These are phyloP conservation scores for Chloroclysta siterata DNA, from an alignment of 2,888 invertebrate species.

Conservation along the genomic window DNA sequence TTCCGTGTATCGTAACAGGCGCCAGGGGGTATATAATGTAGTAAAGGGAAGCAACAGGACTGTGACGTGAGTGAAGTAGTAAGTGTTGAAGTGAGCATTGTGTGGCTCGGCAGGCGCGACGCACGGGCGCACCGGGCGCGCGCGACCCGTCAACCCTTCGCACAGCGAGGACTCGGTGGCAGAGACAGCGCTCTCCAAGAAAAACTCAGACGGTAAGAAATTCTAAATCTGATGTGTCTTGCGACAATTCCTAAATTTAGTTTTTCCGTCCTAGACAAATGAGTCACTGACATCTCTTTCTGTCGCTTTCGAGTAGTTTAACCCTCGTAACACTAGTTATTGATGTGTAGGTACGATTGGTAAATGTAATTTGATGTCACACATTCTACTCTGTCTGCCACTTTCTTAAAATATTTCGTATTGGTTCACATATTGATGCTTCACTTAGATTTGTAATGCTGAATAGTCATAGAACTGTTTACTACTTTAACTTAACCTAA, in stretches of 20 bases:
- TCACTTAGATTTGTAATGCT: conserved; percentile 43
- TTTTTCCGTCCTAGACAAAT: conserved; percentile 60
- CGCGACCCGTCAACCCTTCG: conserved; percentile 86
- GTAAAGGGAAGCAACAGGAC: conserved; percentile 12
- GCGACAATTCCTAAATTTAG: conserved; percentile 51
- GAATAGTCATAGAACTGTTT: conserved; percentile 41
- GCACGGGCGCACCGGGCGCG: conserved; percentile 71
- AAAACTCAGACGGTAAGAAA: conserved; percentile 93
- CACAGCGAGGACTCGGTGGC: conserved; percentile 93
- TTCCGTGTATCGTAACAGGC: neutral
- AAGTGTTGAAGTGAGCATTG: conserved; percentile 77
- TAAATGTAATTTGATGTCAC: conserved; percentile 53
- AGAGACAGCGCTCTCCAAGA: conserved; percentile 91
- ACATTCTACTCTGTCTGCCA: conserved; percentile 49
- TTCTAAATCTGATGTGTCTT: conserved; percentile 45
- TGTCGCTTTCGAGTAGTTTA: conserved; percentile 68
- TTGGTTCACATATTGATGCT: conserved; percentile 47
- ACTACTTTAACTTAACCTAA: conserved; percentile 29
- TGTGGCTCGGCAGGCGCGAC: conserved; percentile 81
- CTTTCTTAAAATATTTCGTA: conserved; percentile 41
- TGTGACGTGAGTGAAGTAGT: conserved; percentile 40
- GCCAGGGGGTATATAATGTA: conserved; percentile 3
- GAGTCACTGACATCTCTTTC: conserved; percentile 67
- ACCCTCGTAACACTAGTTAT: conserved; percentile 53
- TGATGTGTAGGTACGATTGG: conserved; percentile 47